A percentile compares a stretch with the other conserved stretches of the same genome.
Conservation (phyloP, 2,888 invertebrate genomes). For the Vanessa cardui region DNA sequence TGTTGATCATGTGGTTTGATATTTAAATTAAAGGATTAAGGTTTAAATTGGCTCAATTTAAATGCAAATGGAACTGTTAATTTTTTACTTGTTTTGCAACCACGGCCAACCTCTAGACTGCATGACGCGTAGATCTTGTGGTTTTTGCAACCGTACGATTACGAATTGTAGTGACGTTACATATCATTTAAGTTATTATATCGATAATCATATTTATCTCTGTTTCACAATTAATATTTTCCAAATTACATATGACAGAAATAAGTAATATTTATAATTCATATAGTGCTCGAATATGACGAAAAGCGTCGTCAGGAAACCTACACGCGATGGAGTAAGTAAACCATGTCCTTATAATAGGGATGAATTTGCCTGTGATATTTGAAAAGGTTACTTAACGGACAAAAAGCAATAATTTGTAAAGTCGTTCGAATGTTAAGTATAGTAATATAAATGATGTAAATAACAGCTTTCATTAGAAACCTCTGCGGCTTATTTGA, state of each 20-base stretch:
- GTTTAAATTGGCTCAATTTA: constrained; percentile 44
- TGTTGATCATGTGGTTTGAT: constrained; percentile 10
- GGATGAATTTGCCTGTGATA: no score
- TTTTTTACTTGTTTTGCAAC: constrained; percentile 62
- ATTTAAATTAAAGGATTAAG: constrained; percentile 44
- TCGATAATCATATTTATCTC: neutral
- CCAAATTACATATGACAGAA: no score
- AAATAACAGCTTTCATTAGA: constrained; percentile 32
- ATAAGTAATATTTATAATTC: no score
- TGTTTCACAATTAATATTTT: no score
- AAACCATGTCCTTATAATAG: no score
- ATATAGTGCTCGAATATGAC: no score
- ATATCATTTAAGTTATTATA: constrained; percentile 18
- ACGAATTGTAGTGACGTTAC: constrained; percentile 62
- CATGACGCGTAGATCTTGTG: constrained; percentile 72
- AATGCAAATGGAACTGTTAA: constrained; percentile 36
- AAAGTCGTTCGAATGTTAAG: constrained; percentile 9
- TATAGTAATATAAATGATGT: constrained; percentile 15
- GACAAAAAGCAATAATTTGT: no score
- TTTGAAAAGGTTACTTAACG: no score
- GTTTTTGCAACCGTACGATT: constrained; percentile 68
- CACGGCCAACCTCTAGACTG: constrained; percentile 63
- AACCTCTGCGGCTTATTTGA: constrained; percentile 31
- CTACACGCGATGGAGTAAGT: no score
- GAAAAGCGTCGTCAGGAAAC: no score